phyloP scores from a whole-genome alignment of 2,797 vertebrate species.

The Sebastiscus albofasciatus region DNA sequence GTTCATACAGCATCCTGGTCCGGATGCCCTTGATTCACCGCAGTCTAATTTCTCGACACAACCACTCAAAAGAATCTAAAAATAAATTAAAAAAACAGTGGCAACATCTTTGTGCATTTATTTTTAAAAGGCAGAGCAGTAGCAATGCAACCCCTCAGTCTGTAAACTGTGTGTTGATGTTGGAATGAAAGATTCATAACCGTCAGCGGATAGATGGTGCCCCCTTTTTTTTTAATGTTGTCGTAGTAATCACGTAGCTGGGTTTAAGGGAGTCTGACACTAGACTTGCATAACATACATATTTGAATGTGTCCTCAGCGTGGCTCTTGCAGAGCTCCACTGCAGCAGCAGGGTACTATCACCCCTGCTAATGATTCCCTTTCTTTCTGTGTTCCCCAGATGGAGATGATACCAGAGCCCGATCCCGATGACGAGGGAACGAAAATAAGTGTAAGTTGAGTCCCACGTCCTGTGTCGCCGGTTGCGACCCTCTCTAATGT shows the following conservation, averaged over 20 bases:
- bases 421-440: constrained; percentile 93
- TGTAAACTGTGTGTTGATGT: constrained; percentile 48
- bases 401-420: constrained; percentile 88
- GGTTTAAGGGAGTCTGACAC: constrained; percentile 12
- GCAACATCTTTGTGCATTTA: constrained; percentile 45
- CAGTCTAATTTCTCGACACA: constrained; percentile 43
- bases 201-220: constrained; percentile 33
- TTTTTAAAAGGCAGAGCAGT: constrained; percentile 45
- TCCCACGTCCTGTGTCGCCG: background rate
- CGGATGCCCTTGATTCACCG: constrained; percentile 12
- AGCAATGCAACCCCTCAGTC: constrained; percentile 26
- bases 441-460: constrained; percentile 94
- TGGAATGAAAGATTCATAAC: constrained; percentile 60
- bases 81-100: constrained; percentile 44
- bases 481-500: background rate
- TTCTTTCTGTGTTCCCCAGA: constrained; percentile 75
- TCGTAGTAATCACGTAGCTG: constrained; percentile 17
- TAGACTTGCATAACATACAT: background rate
- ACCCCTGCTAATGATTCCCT: constrained; percentile 36
- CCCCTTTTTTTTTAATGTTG: constrained; percentile 2
- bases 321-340: background rate
- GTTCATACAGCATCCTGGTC: constrained; percentile 22
- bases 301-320: background rate
- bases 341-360: background rate
- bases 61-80: constrained; percentile 56